Evolutionary conservation across 1,140 invertebrate species (phyloP).

Genomic region (Zaprionus gabonicus): DNA sequence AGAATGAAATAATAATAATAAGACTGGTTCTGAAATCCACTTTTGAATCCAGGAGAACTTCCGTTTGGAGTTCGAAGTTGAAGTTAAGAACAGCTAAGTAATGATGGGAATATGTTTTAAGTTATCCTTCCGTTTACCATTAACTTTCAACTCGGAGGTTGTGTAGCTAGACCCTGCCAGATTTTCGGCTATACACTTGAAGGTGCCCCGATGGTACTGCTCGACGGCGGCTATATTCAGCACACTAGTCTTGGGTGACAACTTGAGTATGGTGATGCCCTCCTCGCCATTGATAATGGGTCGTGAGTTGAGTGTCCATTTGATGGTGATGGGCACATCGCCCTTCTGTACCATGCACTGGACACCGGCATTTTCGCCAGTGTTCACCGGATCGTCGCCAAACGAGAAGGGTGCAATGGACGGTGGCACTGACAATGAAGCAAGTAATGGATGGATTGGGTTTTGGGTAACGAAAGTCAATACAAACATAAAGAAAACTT

Average conservation of each 20-base stretch:
- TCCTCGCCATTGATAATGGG: slow-evolving; percentile 83
- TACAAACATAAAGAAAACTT: slow-evolving; percentile 34
- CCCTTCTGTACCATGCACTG: slow-evolving; percentile 90
- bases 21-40: not conserved
- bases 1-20: slow-evolving; percentile 24
- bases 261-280: slow-evolving; percentile 86
- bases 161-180: slow-evolving; percentile 86
- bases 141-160: slow-evolving; percentile 86
- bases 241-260: slow-evolving; percentile 89
- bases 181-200: slow-evolving; percentile 88
- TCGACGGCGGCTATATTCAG: slow-evolving; percentile 86
- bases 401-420: slow-evolving; percentile 88
- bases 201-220: slow-evolving; percentile 86
- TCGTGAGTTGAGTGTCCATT: slow-evolving; percentile 86
- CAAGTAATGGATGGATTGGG: slow-evolving; percentile 2
- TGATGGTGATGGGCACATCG: slow-evolving; percentile 89
- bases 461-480: slow-evolving; percentile 28
- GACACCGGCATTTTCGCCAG: slow-evolving; percentile 90
- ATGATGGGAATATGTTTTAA: not conserved
- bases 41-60: slow-evolving; percentile 9
- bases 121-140: slow-evolving; percentile 84
- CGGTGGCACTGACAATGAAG: slow-evolving; percentile 77
- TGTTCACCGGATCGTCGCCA: slow-evolving; percentile 89
- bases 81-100: slow-evolving; percentile 10
- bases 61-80: not conserved